Evolutionary conservation across 2,113 vertebrate genomes (phyloP).

Genomic region (Rhea americana): DNA sequence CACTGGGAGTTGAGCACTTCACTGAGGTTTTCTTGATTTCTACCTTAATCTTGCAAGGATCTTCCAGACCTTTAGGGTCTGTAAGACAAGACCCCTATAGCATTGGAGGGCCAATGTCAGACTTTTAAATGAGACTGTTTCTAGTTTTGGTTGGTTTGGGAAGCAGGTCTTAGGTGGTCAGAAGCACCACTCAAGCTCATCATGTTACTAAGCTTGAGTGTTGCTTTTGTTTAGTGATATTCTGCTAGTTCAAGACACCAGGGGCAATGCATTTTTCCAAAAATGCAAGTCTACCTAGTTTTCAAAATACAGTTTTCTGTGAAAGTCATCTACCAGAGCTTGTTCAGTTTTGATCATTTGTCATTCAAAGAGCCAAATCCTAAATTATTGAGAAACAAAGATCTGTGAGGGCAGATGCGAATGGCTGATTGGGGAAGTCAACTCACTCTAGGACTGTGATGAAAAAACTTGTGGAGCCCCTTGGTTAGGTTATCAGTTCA

Average conservation of each 20-base stretch:
- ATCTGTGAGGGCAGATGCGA: neutral
- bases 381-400: neutral
- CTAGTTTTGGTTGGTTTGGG: neutral
- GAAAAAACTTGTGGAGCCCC: neutral
- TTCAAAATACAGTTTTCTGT: neutral
- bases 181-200: too few relatives aligned
- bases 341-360: rapidly evolving
- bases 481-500: neutral
- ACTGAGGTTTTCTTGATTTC: neutral
- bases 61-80: rapidly evolving
- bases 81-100: neutral
- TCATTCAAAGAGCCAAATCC: neutral
- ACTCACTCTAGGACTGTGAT: neutral
- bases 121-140: neutral
- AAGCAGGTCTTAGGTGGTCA: neutral
- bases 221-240: neutral
- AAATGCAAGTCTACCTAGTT: neutral
- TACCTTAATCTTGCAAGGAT: neutral
- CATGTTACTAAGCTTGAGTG: neutral
- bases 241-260: neutral
- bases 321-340: neutral
- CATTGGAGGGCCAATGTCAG: neutral
- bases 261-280: neutral
- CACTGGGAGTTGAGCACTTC: neutral
- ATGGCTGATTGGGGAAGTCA: neutral